These are phyloP conservation scores for Mythimna pallens DNA, from an alignment of 2,888 invertebrate genomes.

Conservation along the genomic window DNA sequence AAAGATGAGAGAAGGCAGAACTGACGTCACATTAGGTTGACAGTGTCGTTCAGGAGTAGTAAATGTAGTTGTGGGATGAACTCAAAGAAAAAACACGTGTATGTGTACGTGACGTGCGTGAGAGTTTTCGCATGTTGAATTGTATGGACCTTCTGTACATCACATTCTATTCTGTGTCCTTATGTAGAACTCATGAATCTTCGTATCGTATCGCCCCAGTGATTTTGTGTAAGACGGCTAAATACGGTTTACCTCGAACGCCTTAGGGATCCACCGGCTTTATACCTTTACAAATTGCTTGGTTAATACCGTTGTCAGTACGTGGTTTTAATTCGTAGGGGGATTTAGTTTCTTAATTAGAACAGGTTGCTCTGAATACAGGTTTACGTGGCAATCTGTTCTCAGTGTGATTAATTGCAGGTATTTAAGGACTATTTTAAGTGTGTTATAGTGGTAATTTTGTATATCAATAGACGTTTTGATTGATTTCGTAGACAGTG, in stretches of 20 bases:
- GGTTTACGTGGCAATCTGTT: conserved; percentile 45
- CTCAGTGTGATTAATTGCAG: conserved; percentile 42
- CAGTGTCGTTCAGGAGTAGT: too few relatives aligned
- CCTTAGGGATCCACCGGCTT: conserved; percentile 55
- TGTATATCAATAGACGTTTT: background rate
- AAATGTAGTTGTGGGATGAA: too few relatives aligned
- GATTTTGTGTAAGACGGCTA: conserved; percentile 54
- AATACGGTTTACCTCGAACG: conserved; percentile 63
- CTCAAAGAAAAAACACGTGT: background rate
- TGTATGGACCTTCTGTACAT: conserved; percentile 4
- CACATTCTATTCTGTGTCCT: conserved; percentile 4
- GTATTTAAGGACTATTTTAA: conserved; percentile 23
- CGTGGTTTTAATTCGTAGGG: conserved; percentile 66
- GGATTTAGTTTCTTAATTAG: conserved; percentile 67
- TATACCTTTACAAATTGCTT: conserved; percentile 65
- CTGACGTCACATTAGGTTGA: too few relatives aligned
- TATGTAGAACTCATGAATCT: conserved; percentile 59
- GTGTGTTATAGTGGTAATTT: conserved; percentile 3
- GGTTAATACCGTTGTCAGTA: conserved; percentile 67
- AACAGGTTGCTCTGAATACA: conserved; percentile 46
- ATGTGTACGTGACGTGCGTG: too few relatives aligned
- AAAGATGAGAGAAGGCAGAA: too few relatives aligned
- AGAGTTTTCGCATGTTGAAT: background rate
- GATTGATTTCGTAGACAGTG: background rate
- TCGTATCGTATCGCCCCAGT: conserved; percentile 57